Conservation (phyloP, 2,797 vertebrate species). For the Melanotaenia parkinsoni region DNA sequence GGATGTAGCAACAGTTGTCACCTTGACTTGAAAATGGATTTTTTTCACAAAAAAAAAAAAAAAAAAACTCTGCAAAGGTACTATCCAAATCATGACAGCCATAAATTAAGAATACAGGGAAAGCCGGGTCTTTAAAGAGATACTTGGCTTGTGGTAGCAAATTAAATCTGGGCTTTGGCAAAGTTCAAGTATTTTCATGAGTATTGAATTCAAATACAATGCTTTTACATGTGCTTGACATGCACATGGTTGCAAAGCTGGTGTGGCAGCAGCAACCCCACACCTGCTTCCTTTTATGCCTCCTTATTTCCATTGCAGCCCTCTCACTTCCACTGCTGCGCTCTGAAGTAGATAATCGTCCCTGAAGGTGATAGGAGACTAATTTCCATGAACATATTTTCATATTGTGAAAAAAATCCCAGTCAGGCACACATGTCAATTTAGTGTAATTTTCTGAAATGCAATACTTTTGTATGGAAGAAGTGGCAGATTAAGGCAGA, state of each 20-base stretch:
- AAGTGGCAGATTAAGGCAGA: conserved; percentile 53
- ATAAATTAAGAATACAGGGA: not conserved
- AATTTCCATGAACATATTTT: conserved; percentile 73
- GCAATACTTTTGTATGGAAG: conserved; percentile 71
- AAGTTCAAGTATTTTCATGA: conserved; percentile 8
- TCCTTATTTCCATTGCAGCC: conserved; percentile 49
- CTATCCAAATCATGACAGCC: too few relatives aligned
- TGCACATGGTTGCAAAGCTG: not conserved
- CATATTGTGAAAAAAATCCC: conserved; percentile 59
- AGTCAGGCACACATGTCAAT: conserved; percentile 73
- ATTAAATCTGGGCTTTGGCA: not conserved
- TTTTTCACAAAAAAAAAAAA: too few relatives aligned
- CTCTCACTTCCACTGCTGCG: conserved; percentile 39
- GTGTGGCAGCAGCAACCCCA: conserved; percentile 23
- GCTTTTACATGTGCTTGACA: conserved; percentile 16
- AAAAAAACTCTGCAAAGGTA: too few relatives aligned
- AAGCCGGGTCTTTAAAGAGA: not conserved
- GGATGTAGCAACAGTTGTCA: not conserved
- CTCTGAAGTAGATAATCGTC: conserved; percentile 69
- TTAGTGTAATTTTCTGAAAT: conserved; percentile 81
- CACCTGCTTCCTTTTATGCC: conserved; percentile 61
- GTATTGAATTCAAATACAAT: not conserved
- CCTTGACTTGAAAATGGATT: not conserved
- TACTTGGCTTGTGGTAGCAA: not conserved
- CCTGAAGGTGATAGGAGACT: conserved; percentile 69